phyloP scores from a whole-genome alignment of 2,113 vertebrate species.

The Telmatochromis sp. region DNA sequence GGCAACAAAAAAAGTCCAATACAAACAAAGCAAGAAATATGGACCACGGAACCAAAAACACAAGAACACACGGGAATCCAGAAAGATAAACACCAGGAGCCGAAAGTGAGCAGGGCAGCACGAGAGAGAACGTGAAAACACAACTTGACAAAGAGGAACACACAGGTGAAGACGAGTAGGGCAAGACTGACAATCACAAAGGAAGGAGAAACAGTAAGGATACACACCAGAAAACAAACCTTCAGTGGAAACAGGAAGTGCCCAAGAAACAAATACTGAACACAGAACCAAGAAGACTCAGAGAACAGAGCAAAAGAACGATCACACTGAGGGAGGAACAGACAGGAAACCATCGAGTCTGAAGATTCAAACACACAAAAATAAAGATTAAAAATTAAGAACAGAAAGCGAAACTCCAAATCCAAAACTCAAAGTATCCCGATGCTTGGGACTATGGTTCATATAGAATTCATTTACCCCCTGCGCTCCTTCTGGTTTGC shows the following conservation, averaged over 20 bases:
- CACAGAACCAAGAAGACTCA: not conserved
- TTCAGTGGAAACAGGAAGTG: not conserved
- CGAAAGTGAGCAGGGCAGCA: not conserved
- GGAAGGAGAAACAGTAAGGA: not conserved
- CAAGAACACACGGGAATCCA: not conserved
- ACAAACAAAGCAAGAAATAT: not conserved
- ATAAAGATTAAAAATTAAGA: not conserved
- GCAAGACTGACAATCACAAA: not conserved
- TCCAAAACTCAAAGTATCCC: not conserved
- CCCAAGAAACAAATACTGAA: not conserved
- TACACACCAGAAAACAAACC: not conserved
- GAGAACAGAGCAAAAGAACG: not conserved
- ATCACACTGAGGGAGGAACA: not conserved
- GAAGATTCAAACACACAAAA: not conserved
- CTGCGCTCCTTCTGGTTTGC: rapidly evolving
- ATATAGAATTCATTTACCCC: not conserved
- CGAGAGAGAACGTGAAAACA: not conserved
- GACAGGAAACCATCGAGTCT: not conserved
- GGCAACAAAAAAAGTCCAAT: not conserved
- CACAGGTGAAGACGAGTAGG: not conserved
- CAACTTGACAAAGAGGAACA: not conserved
- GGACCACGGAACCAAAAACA: not conserved
- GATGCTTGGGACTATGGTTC: not conserved
- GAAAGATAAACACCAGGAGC: not conserved
- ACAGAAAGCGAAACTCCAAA: not conserved